Evolutionary conservation across 2,888 invertebrate species (phyloP).

Genomic region (Ligdia adustata): DNA sequence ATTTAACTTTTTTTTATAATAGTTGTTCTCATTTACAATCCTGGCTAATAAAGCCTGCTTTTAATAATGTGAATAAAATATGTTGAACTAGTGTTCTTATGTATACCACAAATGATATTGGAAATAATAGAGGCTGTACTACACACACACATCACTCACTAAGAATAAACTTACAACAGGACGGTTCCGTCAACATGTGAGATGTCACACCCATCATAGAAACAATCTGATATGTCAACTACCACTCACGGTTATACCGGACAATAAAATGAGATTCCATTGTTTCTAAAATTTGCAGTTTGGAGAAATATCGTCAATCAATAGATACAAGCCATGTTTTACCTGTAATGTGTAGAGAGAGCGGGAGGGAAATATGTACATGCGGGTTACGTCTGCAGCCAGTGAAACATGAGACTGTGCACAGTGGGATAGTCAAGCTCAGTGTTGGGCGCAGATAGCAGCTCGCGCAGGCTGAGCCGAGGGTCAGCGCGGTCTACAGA

Average conservation of each 20-base stretch:
- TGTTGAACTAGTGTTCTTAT: no score
- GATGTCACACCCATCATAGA: slow-evolving; percentile 45
- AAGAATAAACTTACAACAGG: slow-evolving; percentile 61
- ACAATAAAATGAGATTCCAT: slow-evolving; percentile 25
- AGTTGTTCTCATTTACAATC: no score
- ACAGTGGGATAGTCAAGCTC: slow-evolving; percentile 78
- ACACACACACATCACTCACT: slow-evolving; percentile 23
- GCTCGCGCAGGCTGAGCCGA: slow-evolving; percentile 66
- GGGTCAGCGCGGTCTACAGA: slow-evolving; percentile 59
- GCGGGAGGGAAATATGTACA: slow-evolving; percentile 9
- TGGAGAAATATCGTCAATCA: slow-evolving; percentile 13
- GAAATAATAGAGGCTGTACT: slow-evolving; percentile 24
- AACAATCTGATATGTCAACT: slow-evolving; percentile 66
- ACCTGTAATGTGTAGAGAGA: slow-evolving; percentile 35
- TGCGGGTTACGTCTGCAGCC: slow-evolving; percentile 77
- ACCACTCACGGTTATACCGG: slow-evolving; percentile 42
- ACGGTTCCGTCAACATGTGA: slow-evolving; percentile 66
- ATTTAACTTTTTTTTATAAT: no score
- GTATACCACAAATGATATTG: no score
- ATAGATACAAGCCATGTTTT: slow-evolving; percentile 42
- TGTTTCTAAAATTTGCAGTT: slow-evolving; percentile 7
- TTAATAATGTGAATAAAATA: no score
- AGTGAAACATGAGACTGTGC: slow-evolving; percentile 81
- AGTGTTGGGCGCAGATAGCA: slow-evolving; percentile 72
- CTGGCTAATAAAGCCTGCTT: no score